Evolutionary conservation across 2,113 vertebrate genomes (phyloP).

Genomic region (Ivindomyrus marchei): DNA sequence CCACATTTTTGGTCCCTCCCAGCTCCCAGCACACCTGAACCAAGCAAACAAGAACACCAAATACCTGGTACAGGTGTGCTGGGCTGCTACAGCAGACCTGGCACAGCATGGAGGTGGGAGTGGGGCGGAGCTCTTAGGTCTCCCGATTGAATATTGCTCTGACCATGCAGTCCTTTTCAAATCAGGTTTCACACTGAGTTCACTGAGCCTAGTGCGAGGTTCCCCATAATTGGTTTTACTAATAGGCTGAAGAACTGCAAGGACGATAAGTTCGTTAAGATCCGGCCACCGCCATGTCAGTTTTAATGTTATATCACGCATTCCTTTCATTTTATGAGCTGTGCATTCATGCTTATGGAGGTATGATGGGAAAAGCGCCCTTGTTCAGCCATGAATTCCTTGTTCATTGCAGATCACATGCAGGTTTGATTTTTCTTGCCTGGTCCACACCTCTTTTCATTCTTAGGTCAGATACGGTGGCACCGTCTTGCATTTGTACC

Average conservation of each 20-base stretch:
- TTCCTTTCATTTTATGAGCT: neutral
- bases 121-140: neutral
- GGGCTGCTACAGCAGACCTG: neutral
- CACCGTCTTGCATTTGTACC: neutral
- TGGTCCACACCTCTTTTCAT: neutral
- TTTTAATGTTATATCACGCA: neutral
- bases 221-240: neutral
- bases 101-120: neutral
- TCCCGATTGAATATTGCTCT: neutral
- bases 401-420: neutral
- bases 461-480: neutral
- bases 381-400: neutral
- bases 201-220: neutral
- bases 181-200: neutral
- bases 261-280: neutral
- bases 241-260: neutral
- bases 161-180: neutral
- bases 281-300: neutral
- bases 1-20: neutral
- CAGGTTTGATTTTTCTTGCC: neutral
- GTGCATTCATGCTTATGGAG: neutral
- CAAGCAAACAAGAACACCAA: neutral
- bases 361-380: neutral
- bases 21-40: neutral
- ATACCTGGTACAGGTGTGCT: neutral